Conservation (phyloP, 2,888 invertebrate genomes). For the Sisyra terminalis region DNA sequence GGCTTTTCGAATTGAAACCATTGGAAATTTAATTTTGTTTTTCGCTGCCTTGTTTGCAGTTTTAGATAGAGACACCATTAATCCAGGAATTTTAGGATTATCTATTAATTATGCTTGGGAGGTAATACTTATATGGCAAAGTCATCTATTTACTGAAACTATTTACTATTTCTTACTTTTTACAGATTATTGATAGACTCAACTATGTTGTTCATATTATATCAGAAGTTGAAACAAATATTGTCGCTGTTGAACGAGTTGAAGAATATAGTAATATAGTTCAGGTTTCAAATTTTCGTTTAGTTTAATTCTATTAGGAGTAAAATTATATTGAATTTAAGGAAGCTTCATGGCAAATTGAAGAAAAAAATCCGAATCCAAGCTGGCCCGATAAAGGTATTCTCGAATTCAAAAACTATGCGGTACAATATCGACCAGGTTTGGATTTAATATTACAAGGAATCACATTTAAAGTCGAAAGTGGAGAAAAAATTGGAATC, state of each 20-base stretch:
- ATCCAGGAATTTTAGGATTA: slow-evolving; percentile 71
- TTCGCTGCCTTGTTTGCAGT: slow-evolving; percentile 91
- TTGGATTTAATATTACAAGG: slow-evolving; percentile 72
- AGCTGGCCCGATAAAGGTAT: slow-evolving; percentile 73
- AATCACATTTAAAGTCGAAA: slow-evolving; percentile 57
- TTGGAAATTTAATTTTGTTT: slow-evolving; percentile 90
- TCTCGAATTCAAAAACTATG: slow-evolving; percentile 64
- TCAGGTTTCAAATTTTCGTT: too few relatives aligned
- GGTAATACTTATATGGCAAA: slow-evolving; percentile 31
- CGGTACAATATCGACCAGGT: slow-evolving; percentile 74
- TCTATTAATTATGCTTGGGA: slow-evolving; percentile 78
- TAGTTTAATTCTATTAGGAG: too few relatives aligned
- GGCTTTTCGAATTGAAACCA: slow-evolving; percentile 86
- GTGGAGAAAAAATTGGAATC: slow-evolving; percentile 81
- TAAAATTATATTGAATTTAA: slow-evolving; percentile 16
- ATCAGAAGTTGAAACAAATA: slow-evolving; percentile 92
- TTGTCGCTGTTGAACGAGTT: slow-evolving; percentile 92
- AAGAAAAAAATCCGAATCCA: slow-evolving; percentile 36
- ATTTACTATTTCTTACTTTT: too few relatives aligned
- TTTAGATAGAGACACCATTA: slow-evolving; percentile 48
- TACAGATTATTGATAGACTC: slow-evolving; percentile 79
- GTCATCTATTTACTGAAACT: too few relatives aligned
- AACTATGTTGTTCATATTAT: slow-evolving; percentile 96
- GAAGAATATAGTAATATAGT: slow-evolving; percentile 85
- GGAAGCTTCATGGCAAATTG: slow-evolving; percentile 65